phyloP scores from a whole-genome alignment of 2,113 vertebrate genomes.

The Antechinus flavipes region DNA sequence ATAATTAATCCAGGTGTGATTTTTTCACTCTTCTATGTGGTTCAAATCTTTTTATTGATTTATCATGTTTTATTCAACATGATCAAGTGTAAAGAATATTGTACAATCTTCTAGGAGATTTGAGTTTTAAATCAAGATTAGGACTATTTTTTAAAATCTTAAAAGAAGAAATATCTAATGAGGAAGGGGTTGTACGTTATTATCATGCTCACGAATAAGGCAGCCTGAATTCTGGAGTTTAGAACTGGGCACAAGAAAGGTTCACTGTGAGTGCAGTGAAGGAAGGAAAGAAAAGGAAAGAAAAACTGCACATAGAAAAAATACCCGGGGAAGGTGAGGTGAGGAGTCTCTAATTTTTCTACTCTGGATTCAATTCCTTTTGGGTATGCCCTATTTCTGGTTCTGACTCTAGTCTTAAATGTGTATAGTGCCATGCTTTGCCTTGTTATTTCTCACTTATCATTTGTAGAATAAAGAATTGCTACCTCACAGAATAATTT shows the following conservation, averaged over 20 bases:
- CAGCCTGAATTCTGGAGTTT: not conserved
- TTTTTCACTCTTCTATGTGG: slow-evolving; percentile 9
- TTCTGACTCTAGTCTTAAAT: not conserved
- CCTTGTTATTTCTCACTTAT: not conserved
- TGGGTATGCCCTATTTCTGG: not conserved
- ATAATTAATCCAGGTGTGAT: slow-evolving; percentile 31
- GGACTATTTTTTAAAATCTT: not conserved
- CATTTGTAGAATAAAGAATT: not conserved
- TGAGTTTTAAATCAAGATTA: not conserved
- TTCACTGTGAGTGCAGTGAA: not conserved
- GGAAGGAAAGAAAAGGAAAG: no score
- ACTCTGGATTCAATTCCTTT: not conserved
- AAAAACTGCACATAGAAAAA: not conserved
- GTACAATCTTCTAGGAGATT: not conserved
- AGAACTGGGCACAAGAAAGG: not conserved
- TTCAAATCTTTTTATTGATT: slow-evolving; percentile 40
- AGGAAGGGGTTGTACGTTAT: not conserved
- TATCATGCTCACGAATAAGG: not conserved
- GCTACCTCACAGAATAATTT: not conserved
- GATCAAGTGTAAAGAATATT: not conserved
- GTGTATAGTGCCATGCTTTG: not conserved
- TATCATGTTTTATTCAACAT: slow-evolving; percentile 38
- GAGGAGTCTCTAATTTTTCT: not conserved
- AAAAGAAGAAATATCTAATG: not conserved
- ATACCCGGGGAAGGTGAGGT: no score